Evolutionary conservation across 2,797 vertebrate species (phyloP), one percentile per base, ranked within the genome.

Genomic region (Danio tinwini): DNA sequence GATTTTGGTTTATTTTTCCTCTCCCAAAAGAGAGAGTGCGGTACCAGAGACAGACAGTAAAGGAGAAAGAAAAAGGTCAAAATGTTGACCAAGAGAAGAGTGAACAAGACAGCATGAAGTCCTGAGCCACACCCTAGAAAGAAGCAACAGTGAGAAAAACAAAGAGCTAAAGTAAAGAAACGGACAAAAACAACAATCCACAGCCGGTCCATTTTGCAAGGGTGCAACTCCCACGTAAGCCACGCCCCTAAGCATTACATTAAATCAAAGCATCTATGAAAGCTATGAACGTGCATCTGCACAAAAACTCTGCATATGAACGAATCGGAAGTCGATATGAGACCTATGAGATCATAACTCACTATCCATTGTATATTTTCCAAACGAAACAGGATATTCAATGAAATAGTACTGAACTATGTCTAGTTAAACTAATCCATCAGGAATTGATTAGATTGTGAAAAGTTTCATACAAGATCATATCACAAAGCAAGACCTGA

Each of bases 71-170:
- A 52, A 29, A 76, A 44, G 77, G 56, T 93, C 91, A 92, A 29
- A 87, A 93, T 88, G 86, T 88, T 89, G 90, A 90, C 83, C 76
- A 82, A 71, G 84, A 85, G 74, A 81, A 84, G 77, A 75, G 80
- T 82, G 76, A 88, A 93, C 90, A 81, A 92, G 90, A 94, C 90
- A 92, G 94, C 92, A 95, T 93, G 91, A 88, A 89, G 90, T 94
- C 85, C 94, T 94, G 91, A 90, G 91, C 91, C 91, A 93, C 91
- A 93, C 90, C 95, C 94, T 94, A 93, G 91, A 94, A 94, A 94
- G 92, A 94, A 91, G 92, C 91, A 93, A 92, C 92, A 85, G 91
- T 91, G 90, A 92, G 88, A 91, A 83, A 89, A 90, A 85, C 82
- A 90, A 76, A 77, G 56, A 79, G 67, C 78, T 52, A 78, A 84